Percentiles rank a stretch among this genome's conserved stretches.
phyloP scores from a whole-genome alignment of 2,113 vertebrate genomes.

The Rattus rattus region DNA sequence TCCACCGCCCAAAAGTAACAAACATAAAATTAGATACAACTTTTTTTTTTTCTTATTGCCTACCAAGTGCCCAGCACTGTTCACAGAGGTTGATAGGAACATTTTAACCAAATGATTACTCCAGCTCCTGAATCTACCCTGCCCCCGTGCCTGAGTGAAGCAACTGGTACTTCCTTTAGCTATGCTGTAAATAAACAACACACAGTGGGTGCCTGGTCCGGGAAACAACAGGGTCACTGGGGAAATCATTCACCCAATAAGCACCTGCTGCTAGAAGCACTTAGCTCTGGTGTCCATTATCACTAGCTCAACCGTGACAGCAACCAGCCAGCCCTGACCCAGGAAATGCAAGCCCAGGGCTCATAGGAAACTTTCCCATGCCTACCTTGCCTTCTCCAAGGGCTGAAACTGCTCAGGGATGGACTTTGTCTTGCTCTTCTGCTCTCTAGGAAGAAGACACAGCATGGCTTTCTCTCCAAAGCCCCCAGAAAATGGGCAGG shows the following conservation, averaged over 20 bases:
- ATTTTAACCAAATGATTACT: neutral
- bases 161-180: neutral
- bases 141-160: neutral
- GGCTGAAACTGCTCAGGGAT: neutral
- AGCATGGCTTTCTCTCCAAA: neutral
- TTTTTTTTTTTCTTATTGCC: neutral
- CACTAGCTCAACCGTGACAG: constrained; percentile 51
- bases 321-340: constrained; percentile 30
- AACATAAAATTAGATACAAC: neutral
- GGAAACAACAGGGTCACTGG: neutral
- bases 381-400: constrained; percentile 27
- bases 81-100: neutral
- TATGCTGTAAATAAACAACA: constrained; percentile 31
- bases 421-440: neutral
- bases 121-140: neutral
- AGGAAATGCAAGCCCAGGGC: neutral
- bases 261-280: neutral
- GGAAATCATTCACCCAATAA: constrained; percentile 58
- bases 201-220: neutral
- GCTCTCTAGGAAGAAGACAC: neutral
- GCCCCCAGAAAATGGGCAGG: neutral
- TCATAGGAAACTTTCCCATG: constrained; percentile 55
- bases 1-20: neutral
- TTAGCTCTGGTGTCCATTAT: neutral
- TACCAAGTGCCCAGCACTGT: neutral